Evolutionary conservation across 2,113 vertebrate genomes (phyloP), one percentile per base, ranked within the genome.

Genomic region (Triplophysa dalaica): DNA sequence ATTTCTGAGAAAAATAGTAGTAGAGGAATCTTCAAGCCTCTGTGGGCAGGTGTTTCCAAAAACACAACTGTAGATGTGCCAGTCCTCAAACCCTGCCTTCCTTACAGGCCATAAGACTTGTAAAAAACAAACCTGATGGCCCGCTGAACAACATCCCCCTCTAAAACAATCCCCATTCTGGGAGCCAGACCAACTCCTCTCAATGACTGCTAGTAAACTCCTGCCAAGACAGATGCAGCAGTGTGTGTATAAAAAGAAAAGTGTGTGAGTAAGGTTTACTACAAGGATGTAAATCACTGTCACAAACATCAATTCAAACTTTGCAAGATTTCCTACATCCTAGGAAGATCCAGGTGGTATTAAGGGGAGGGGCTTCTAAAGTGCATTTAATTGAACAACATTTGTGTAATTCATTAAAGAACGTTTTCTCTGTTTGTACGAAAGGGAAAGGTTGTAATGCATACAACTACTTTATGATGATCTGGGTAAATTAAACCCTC

Each of bases 81-180:
- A 79, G 81, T 80, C 45, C 24, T 61, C 29, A 73, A 69, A 67
- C 61, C 76, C 75, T 70, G 43, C 21, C 68, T 41, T 48, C 58
- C 38, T 45, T 76, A 38, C 29, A 75, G 73, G 68, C 61, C 60
- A 66, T 38, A 66, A 10, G 70, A 38, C 70, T 54, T 61, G 69
- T 63, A 80, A 81, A 77, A 84, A 85, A 84, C 74, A 79, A 82
- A 84, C 75, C 75, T 77, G 81, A 85, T 87, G 52, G 62, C 50
- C 50, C 19, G 43, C 60, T 9, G 69, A 86, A 87, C 84, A 87
- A 87, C 81, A 75, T 64, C 66, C 75, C 63, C 45, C 70, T 67
- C 78, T 29, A 56, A 19, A 70, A 69, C 66, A 80, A 62, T 75
- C 68, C 70, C 41, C 61, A 54, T 9, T 62, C 69, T 72, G 83